Base-by-base conservation (phyloP, 2,113 vertebrate species). In the Atractosteus spatula region DNA sequence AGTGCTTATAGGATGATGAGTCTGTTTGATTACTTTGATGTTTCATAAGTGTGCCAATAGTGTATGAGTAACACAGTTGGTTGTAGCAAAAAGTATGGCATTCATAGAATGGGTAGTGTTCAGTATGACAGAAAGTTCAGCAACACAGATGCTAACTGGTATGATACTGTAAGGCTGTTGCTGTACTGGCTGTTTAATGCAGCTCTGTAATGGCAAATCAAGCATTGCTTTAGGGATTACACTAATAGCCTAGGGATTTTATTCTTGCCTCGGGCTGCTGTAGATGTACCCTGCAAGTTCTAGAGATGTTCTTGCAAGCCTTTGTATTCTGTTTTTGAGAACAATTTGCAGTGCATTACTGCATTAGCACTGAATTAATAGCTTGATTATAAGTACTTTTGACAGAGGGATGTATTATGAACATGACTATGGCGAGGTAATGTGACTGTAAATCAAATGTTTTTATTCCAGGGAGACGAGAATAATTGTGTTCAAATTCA, bases 71-170 rank as follows among this genome's bases (percentile, higher is more conserved):
- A 8, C 42, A 3, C 3, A 41, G 63, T 51, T 59, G 44, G 45
- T 16, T 7, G 55, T 72, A 72, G 14, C 51, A 1, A 7, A 29
- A 8, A 7, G 56, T 11, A 55, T 42, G 62, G 4, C 71, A 66
- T 43, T 8, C 42, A 14, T 3, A 45, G 11, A 51, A 12, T 17
- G 47, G 16, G 41, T 17, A 3, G 54, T 66, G 41, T 72, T 66
- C 54, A 66, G 54, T 4, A 41, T 57, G 3, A 72, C 14, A 57
- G 71, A 51, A 56, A 44, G 68, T 61, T 70, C 41, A 61, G 13
- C 16, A 2, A 8, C 17, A 12, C 42, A 41, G 47, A 13, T 29
- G 0, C 41, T 47, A 42, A 4, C 3, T 12, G 7, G 12, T 16
- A 44, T 29, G 62, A 29, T 29, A 29, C 4, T 63, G n/a, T 63